Evolutionary conservation across 2,888 invertebrate species (phyloP).

Genomic region (Ditula angustiorana): DNA sequence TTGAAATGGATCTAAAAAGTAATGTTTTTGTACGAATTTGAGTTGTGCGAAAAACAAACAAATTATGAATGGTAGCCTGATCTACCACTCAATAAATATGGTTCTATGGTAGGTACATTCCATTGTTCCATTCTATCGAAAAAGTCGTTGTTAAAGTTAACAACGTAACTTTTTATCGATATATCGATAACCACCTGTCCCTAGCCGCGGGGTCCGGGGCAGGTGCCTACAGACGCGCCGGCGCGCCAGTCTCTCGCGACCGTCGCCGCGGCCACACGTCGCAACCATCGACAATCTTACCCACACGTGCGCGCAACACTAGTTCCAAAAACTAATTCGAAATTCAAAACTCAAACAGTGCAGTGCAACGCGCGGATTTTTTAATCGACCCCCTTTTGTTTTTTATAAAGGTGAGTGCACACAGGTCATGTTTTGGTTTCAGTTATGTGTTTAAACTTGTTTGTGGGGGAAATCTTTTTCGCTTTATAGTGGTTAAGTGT

Average conservation of each 20-base stretch:
- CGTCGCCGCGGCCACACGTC: slow-evolving; percentile 71
- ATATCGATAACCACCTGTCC: slow-evolving; percentile 78
- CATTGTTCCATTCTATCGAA: too few species aligned
- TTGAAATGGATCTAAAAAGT: too few species aligned
- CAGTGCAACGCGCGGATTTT: slow-evolving; percentile 35
- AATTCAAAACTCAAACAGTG: slow-evolving; percentile 38
- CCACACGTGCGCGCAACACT: slow-evolving; percentile 82
- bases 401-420: slow-evolving; percentile 23
- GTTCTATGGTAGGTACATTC: too few species aligned
- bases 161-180: too few species aligned
- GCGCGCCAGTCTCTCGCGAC: slow-evolving; percentile 83
- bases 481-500: slow-evolving; percentile 15
- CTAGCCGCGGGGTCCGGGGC: slow-evolving; percentile 75
- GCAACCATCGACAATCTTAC: slow-evolving; percentile 57
- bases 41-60: too few species aligned
- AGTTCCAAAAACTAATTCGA: slow-evolving; percentile 66
- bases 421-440: neutral
- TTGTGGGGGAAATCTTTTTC: slow-evolving; percentile 8
- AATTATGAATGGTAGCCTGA: too few species aligned
- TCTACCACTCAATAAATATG: too few species aligned
- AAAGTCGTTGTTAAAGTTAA: too few species aligned
- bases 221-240: slow-evolving; percentile 77
- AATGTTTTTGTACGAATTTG: too few species aligned
- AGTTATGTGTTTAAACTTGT: neutral
- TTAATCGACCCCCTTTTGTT: neutral